A percentile compares a stretch with the other conserved stretches of the same genome.
Evolutionary conservation across 1,140 invertebrate species (phyloP).

Genomic region (Drosophila athabasca): DNA sequence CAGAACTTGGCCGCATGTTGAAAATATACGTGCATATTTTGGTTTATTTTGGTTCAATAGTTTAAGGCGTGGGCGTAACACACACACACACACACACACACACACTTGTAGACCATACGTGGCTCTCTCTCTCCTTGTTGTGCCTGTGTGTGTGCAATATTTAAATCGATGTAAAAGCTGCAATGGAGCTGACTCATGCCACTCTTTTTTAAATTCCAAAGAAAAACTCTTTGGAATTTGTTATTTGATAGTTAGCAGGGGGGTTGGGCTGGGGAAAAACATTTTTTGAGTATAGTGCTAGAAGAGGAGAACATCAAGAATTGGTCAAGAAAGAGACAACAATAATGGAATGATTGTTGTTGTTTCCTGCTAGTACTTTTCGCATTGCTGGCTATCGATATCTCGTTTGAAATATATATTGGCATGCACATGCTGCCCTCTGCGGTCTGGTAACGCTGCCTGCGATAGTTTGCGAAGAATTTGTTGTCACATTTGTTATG

Average conservation of each 20-base stretch:
- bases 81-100: constrained; percentile 17
- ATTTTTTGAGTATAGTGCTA: too few species aligned
- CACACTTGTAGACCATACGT: constrained; percentile 14
- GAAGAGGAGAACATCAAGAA: too few species aligned
- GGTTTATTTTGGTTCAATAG: constrained; percentile 33
- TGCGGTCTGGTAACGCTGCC: constrained; percentile 36
- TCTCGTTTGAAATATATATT: neutral
- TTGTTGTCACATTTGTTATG: constrained; percentile 46
- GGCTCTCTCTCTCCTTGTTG: constrained; percentile 1
- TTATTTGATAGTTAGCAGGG: too few species aligned
- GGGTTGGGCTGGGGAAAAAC: too few species aligned
- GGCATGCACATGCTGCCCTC: neutral
- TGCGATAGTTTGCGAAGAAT: constrained; percentile 14
- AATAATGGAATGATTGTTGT: constrained; percentile 5
- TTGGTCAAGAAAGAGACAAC: too few species aligned
- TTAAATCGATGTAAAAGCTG: constrained; percentile 39
- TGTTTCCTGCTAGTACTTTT: constrained; percentile 26
- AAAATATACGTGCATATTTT: constrained; percentile 12
- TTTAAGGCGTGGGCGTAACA: constrained; percentile 52
- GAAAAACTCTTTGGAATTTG: neutral
- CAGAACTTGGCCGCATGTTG: constrained; percentile 45
- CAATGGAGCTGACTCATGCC: constrained; percentile 27
- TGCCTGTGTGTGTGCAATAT: constrained; percentile 19
- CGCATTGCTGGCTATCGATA: constrained; percentile 6
- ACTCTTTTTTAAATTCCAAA: constrained; percentile 4